Percentiles rank a stretch among this genome's conserved stretches.
These are phyloP conservation scores for Serilophus lunatus DNA, from an alignment of 2,113 vertebrate genomes.

Conservation along the genomic window DNA sequence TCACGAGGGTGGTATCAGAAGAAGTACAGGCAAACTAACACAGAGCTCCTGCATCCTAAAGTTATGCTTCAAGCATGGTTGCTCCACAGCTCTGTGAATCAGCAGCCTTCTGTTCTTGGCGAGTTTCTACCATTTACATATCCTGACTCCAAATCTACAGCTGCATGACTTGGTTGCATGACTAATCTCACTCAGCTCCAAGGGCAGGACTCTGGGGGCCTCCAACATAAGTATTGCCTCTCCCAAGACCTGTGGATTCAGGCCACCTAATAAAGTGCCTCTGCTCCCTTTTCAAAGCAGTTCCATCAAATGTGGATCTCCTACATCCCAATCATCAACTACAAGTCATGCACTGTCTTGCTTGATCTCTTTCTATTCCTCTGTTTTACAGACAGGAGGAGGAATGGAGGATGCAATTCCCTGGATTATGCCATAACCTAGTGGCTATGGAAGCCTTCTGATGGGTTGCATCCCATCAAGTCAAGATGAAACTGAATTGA, in stretches of 20 bases:
- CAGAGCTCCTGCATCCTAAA: background rate
- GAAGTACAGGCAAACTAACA: background rate
- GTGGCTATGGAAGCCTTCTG: background rate
- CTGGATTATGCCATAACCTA: background rate
- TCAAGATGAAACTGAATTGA: background rate
- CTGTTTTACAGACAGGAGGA: background rate
- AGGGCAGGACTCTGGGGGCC: background rate
- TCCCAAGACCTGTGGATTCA: background rate
- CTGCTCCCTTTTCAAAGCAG: background rate
- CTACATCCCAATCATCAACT: background rate
- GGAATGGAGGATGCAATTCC: background rate
- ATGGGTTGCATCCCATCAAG: background rate
- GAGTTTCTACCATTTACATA: background rate
- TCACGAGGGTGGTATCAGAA: background rate
- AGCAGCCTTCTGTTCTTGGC: background rate
- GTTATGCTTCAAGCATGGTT: background rate
- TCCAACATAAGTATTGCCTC: background rate
- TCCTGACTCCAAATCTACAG: background rate
- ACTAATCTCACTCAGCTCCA: background rate
- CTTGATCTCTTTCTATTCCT: background rate
- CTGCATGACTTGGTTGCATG: background rate
- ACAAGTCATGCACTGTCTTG: background rate
- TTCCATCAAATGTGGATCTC: background rate
- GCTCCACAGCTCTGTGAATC: slow-evolving; percentile 3
- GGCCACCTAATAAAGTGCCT: background rate